Evolutionary conservation across 2,113 vertebrate species (phyloP).

Genomic region (Myiagra hebetior): DNA sequence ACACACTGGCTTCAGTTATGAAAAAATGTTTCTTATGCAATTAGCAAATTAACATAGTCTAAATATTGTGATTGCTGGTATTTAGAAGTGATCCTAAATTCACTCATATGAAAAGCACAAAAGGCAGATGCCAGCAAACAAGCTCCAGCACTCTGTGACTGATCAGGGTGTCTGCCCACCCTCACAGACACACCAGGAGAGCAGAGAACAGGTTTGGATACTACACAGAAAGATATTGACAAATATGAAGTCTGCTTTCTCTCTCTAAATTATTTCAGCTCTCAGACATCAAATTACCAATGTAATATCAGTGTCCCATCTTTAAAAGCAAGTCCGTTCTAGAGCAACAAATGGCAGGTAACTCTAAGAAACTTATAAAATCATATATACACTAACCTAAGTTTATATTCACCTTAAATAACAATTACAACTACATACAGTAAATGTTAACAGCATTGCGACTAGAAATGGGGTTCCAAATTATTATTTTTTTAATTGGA

Average conservation of each 20-base stretch:
- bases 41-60: neutral
- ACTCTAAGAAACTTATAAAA: neutral
- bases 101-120: neutral
- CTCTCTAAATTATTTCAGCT: neutral
- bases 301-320: neutral
- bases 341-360: neutral
- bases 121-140: neutral
- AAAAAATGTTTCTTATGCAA: neutral
- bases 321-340: neutral
- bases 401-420: neutral
- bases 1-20: neutral
- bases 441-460: neutral
- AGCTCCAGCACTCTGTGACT: neutral
- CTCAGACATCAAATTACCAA: neutral
- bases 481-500: neutral
- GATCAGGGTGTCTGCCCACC: fast-evolving
- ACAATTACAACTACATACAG: neutral
- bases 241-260: neutral
- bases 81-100: neutral
- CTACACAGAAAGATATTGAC: fast-evolving
- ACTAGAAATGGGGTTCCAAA: neutral
- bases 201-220: neutral
- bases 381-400: neutral
- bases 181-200: neutral
- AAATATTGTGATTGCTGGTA: neutral